A percentile compares a stretch with the other conserved stretches of the same genome.
These are phyloP conservation scores for Lymantria monacha DNA, from an alignment of 2,888 invertebrate genomes.

Conservation along the genomic window DNA sequence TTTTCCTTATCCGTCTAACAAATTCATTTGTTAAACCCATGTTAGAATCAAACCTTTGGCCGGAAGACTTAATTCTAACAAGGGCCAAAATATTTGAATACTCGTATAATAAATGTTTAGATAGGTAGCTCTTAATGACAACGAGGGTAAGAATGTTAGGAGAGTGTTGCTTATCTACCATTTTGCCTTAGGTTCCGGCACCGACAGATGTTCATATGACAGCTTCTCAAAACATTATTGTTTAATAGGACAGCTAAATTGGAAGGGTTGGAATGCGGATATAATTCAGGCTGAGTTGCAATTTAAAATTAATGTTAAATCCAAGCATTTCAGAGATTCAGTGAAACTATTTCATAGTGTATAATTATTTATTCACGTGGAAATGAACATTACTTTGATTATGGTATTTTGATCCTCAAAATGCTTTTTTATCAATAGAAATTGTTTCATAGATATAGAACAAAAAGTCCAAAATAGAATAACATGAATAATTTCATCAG, in stretches of 20 bases:
- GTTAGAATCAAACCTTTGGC: too few relatives aligned
- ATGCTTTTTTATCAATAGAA: too few relatives aligned
- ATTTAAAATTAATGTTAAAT: neutral
- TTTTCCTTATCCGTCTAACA: too few relatives aligned
- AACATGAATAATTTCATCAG: too few relatives aligned
- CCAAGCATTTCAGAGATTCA: neutral
- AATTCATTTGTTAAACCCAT: too few relatives aligned
- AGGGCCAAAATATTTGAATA: neutral
- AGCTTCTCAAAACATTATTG: neutral
- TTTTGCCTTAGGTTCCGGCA: neutral
- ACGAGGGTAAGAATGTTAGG: neutral
- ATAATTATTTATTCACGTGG: too few relatives aligned
- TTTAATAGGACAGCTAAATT: neutral
- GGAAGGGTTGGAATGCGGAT: neutral
- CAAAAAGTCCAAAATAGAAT: too few relatives aligned
- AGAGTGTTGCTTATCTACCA: neutral
- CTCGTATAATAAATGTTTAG: neutral
- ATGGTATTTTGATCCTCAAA: too few relatives aligned
- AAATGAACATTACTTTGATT: too few relatives aligned
- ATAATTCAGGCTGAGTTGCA: neutral
- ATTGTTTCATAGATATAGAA: too few relatives aligned
- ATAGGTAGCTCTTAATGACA: neutral
- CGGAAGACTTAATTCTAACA: neutral
- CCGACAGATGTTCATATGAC: neutral
- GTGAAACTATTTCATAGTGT: too few relatives aligned